These are phyloP conservation scores for Parauchenoglanis punctatus DNA, from an alignment of 2,797 vertebrate species.

Conservation along the genomic window DNA sequence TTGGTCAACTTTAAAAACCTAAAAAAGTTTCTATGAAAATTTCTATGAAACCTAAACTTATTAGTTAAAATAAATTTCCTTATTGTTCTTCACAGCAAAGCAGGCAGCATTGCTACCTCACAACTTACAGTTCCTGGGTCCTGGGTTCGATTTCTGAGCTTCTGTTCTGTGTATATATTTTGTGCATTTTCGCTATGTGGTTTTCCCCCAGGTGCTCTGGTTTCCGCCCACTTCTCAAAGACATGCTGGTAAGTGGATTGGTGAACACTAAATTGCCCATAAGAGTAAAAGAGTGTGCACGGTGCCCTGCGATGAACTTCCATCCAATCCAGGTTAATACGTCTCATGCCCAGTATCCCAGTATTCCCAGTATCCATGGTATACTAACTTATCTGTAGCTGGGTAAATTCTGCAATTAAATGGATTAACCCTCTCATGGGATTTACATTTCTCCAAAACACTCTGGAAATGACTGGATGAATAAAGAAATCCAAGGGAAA, in stretches of 20 bases:
- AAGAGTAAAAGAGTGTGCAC: neutral
- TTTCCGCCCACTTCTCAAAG: neutral
- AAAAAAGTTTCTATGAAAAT: neutral
- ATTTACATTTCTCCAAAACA: neutral
- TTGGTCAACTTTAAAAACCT: neutral
- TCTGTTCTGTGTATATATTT: neutral
- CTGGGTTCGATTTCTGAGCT: neutral
- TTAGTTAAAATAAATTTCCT: neutral
- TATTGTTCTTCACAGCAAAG: neutral
- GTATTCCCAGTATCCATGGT: neutral
- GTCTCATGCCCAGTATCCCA: neutral
- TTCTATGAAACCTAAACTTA: neutral
- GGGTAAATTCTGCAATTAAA: neutral
- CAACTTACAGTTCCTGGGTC: neutral
- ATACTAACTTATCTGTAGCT: neutral
- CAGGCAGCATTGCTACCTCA: neutral
- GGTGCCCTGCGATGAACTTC: neutral
- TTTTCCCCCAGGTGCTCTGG: neutral
- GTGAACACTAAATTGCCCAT: neutral
- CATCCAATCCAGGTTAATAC: neutral
- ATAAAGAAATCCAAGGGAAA: neutral
- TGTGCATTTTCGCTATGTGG: neutral
- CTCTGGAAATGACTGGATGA: neutral
- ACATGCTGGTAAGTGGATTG: neutral
- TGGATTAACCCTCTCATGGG: neutral